These are phyloP conservation scores for Caenorhabditis latens DNA, from an alignment of 1,140 invertebrate species.

Conservation along the genomic window DNA sequence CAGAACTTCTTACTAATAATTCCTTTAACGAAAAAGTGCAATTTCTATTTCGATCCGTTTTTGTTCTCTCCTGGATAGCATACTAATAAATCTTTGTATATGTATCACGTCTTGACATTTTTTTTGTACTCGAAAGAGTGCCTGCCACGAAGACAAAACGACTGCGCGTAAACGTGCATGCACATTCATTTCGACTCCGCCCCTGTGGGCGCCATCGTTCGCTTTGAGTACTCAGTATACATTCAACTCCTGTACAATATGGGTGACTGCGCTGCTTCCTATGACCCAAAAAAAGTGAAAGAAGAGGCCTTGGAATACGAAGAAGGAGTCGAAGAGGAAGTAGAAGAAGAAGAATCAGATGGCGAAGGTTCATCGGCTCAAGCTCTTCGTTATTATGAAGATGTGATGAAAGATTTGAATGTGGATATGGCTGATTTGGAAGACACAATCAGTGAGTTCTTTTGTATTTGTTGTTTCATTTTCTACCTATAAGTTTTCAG, in stretches of 20 bases:
- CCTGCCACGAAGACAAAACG: not conserved
- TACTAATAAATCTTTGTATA: constrained; percentile 6
- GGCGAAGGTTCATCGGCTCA: not conserved
- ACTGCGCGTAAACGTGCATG: too few species aligned
- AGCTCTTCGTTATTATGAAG: not conserved
- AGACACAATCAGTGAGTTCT: not conserved
- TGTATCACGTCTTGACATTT: not conserved
- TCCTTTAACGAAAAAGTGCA: constrained; percentile 10
- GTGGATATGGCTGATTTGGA: not conserved
- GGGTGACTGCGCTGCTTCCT: not conserved
- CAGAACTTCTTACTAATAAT: not conserved
- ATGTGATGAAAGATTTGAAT: not conserved
- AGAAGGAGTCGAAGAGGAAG: too few species aligned
- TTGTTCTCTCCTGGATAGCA: not conserved
- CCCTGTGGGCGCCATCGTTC: too few species aligned
- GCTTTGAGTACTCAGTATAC: too few species aligned
- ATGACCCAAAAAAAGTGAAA: not conserved
- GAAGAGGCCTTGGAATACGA: too few species aligned
- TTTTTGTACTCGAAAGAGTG: not conserved
- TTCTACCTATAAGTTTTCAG: not conserved
- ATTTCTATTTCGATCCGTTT: not conserved
- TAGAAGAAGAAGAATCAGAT: too few species aligned
- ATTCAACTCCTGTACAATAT: too few species aligned
- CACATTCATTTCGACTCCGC: too few species aligned
- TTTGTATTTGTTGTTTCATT: not conserved